These are phyloP conservation scores for Ichneumoninae sp. DNA, from an alignment of 2,888 invertebrate genomes.

Conservation along the genomic window DNA sequence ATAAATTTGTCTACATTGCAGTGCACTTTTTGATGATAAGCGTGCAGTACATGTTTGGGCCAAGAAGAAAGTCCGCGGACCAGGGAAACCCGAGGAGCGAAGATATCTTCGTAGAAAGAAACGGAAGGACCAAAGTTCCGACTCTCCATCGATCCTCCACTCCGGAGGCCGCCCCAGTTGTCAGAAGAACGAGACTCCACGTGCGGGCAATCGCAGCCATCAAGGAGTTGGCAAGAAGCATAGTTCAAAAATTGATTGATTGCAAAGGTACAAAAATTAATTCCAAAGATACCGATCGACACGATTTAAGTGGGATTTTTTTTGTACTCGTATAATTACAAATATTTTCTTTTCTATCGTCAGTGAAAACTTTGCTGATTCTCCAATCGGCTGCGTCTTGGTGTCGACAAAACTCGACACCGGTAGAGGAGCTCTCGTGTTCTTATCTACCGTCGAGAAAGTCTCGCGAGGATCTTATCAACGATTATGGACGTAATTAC, in stretches of 20 bases:
- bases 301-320: background rate
- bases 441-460: constrained; percentile 78
- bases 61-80: constrained; percentile 43
- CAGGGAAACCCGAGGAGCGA: background rate
- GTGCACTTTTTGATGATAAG: constrained; percentile 80
- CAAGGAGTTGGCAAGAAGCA: constrained; percentile 39
- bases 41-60: constrained; percentile 74
- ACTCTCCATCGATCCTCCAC: constrained; percentile 44
- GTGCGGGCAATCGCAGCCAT: constrained; percentile 41
- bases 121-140: constrained; percentile 60
- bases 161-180: constrained; percentile 27
- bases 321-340: background rate
- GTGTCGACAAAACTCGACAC: constrained; percentile 68
- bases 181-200: constrained; percentile 28
- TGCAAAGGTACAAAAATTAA: constrained; percentile 65
- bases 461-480: constrained; percentile 73
- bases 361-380: constrained; percentile 71
- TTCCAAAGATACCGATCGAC: background rate
- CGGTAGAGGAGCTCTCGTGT: constrained; percentile 79
- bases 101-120: constrained; percentile 45
- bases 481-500: constrained; percentile 64
- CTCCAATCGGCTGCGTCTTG: constrained; percentile 70
- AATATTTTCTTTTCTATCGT: background rate
- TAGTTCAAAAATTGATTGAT: constrained; percentile 58
- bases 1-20: constrained; percentile 62